phyloP scores from a whole-genome alignment of 2,797 vertebrate species.

The Delichon dasypus region DNA sequence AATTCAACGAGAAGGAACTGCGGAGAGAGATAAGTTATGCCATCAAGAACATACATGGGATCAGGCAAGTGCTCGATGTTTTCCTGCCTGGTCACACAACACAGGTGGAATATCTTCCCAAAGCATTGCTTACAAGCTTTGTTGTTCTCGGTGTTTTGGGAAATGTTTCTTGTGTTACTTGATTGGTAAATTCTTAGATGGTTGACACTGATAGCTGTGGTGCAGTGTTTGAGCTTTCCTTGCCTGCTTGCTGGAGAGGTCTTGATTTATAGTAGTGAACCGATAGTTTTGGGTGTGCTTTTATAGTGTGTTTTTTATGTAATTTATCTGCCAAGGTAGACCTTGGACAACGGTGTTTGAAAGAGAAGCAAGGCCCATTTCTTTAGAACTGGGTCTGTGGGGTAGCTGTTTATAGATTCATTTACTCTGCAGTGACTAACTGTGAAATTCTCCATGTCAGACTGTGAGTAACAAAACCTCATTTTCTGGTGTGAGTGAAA shows the following conservation, averaged over 20 bases:
- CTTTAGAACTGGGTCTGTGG: not conserved
- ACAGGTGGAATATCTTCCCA: not conserved
- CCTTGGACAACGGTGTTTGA: not conserved
- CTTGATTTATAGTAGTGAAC: not conserved
- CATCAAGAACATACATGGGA: conserved; percentile 94
- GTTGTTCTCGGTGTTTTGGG: not conserved
- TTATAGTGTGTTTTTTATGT: not conserved
- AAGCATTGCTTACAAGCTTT: not conserved
- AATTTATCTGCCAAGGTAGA: not conserved
- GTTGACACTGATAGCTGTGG: not conserved
- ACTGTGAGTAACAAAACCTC: not conserved
- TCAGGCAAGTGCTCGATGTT: conserved; percentile 80
- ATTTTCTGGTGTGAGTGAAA: not conserved
- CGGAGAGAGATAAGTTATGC: conserved; percentile 91
- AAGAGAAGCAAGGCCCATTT: not conserved
- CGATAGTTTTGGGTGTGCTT: not conserved
- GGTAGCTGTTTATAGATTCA: not conserved
- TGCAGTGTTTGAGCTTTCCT: not conserved
- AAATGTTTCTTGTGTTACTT: not conserved
- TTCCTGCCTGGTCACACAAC: not conserved
- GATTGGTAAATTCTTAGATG: not conserved
- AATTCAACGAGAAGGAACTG: conserved; percentile 88
- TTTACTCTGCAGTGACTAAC: not conserved
- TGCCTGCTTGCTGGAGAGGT: not conserved
- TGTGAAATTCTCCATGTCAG: not conserved